Evolutionary conservation across 2,888 invertebrate genomes (phyloP), one percentile per base, ranked within the genome.

Genomic region (Choreutis nemorana): DNA sequence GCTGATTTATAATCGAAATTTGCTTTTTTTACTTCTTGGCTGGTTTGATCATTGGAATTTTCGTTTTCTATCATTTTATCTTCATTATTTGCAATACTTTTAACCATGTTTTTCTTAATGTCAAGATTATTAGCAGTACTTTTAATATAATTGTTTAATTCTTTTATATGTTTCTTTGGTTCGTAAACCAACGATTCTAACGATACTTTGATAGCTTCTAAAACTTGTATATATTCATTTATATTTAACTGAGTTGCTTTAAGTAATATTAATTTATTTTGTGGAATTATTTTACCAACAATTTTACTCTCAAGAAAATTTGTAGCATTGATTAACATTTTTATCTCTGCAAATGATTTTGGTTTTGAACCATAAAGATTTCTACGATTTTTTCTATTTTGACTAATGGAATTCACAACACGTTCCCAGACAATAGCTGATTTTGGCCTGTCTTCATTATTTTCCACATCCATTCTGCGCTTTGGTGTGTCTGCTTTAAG

Each of bases 371-470:
- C 20, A 3, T 36, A 32, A 6, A 43, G 34, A 24, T 34, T 46
- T 39, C 73, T 51, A 2, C 75, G 57, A 10, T 37, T 40, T 16
- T 14, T 8, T 18, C 43, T 48, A 3, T 36, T 31, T 35, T 46
- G 44, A 9, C 36, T 36, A n/a, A 50, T 46, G 11, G 65, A 38
- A 39, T 55, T 64, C 39, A 59, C 63, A 9, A 73, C 42, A 1
- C 75, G 51, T 34, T 73, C 67, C 65, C 67, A 73, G 3, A 75
- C 50, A 20, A 55, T 40, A 5, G 62, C 62, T 8, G 75, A 68
- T 34, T 64, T 64, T 1, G 73, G 56, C 28, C 53, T 51, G 14
- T 40, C 39, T 23, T 35, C 38, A 23, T 31, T 30, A 18, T 12
- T 9, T n/a, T 36, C 23, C 15, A 28, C 26, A 30, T 39, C 42